Evolutionary conservation across 2,888 invertebrate species (phyloP).

Genomic region (Achlya flavicornis): DNA sequence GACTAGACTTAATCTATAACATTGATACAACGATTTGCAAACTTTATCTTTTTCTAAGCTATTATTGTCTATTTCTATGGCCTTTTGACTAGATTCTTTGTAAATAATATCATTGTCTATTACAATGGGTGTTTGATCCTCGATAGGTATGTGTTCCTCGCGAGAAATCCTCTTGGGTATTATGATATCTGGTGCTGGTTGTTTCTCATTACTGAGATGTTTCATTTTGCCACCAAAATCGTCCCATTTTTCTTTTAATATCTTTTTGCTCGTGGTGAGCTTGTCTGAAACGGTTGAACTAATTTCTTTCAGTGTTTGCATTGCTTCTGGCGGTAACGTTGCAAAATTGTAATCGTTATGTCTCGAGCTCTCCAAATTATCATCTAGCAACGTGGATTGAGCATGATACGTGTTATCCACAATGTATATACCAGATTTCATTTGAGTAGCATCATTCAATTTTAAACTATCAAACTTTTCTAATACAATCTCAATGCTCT

Average conservation of each 20-base stretch:
- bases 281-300: constrained; percentile 79
- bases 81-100: constrained; percentile 77
- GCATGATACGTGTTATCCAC: constrained; percentile 77
- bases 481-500: constrained; percentile 66
- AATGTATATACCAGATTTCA: constrained; percentile 84
- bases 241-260: constrained; percentile 82
- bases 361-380: constrained; percentile 45
- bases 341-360: constrained; percentile 66
- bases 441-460: constrained; percentile 67
- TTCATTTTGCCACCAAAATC: constrained; percentile 79
- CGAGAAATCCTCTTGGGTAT: constrained; percentile 40
- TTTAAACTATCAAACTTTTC: constrained; percentile 66
- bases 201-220: constrained; percentile 65
- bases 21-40: constrained; percentile 73
- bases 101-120: constrained; percentile 67
- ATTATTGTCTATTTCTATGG: constrained; percentile 69
- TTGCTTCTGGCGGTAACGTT: constrained; percentile 68
- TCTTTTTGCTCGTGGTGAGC: constrained; percentile 79
- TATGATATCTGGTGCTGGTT: constrained; percentile 40
- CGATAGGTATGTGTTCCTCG: constrained; percentile 25
- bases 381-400: constrained; percentile 57
- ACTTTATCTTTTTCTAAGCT: constrained; percentile 57
- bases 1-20: constrained; percentile 74
- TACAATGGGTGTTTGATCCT: constrained; percentile 40
- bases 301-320: constrained; percentile 80